Base-by-base conservation (phyloP, 2,113 vertebrate species). In the Sturnira hondurensis region DNA sequence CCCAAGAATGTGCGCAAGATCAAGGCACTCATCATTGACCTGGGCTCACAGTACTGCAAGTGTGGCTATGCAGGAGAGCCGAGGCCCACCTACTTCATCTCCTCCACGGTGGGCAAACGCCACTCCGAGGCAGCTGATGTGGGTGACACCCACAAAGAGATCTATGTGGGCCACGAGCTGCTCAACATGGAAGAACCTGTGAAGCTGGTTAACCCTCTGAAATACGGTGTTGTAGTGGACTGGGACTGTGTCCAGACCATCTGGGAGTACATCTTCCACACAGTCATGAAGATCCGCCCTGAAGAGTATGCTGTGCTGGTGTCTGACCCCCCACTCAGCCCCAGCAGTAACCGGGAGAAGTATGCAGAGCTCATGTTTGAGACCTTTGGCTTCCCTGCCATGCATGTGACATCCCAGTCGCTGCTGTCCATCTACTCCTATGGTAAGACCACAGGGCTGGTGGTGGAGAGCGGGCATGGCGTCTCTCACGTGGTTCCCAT, bases 31-130 rank as follows among this genome's bases (percentile, higher is more conserved):
- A 89, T 98, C 82, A 76, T 98, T 0, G 98, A 98, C 96, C 92
- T 98, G 94, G 98, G 98, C 56, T 98, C 97, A 13, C 97, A 97
- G 71, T 98, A 98, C 84, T 97, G 97, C 6, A 98, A 98, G 95
- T 97, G 97, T 0, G 98, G 98, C 87, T 97, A 97, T 0, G 97
- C 94, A 0, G 97, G 97, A 0, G 97, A 98, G 52, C 94, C 84
- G 0, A 43, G 96, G 80, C 98, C 98, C 89, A 97, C 97, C 50
- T 97, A 96, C 83, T 97, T 98, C 87, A 97, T 98, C 84, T 98
- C 98, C 65, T 97, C 97, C 54, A 96, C 96, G 0, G 97, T 97
- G 80, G 97, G 97, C 71, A 97, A 89, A 82, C 83, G 56, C 86
- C 83, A 7, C 8, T 52, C 77, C 0, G 94, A 94, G 92, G 81